These are phyloP conservation scores for Drosophila lacteicornis DNA, from an alignment of 1,140 invertebrate species.

Conservation along the genomic window DNA sequence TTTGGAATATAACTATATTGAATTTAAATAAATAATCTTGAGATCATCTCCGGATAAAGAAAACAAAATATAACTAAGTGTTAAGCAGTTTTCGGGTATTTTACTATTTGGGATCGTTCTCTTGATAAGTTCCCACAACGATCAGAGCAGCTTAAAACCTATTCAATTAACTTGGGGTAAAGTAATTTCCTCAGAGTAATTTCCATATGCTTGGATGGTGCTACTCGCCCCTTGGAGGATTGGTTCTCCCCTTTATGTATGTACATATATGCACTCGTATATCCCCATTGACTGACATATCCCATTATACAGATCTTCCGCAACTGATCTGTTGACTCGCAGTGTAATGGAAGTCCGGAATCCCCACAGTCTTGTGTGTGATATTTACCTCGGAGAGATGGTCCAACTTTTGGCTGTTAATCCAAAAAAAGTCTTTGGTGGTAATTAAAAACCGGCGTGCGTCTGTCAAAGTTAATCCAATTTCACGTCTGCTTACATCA, in stretches of 20 bases:
- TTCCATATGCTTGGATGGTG: not conserved
- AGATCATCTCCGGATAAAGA: not conserved
- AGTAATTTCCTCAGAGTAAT: slow-evolving; percentile 5
- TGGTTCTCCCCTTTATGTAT: slow-evolving; percentile 2
- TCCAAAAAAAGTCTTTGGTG: slow-evolving; percentile 59
- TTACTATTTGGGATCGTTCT: not conserved
- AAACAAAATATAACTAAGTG: not conserved
- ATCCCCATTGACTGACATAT: slow-evolving; percentile 39
- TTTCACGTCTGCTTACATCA: slow-evolving; percentile 70
- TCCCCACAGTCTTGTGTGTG: not conserved
- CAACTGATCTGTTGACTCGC: slow-evolving; percentile 31
- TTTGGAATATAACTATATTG: too few relatives aligned
- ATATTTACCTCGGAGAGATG: slow-evolving; percentile 47
- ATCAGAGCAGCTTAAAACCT: not conserved
- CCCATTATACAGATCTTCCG: slow-evolving; percentile 45
- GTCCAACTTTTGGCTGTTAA: slow-evolving; percentile 55
- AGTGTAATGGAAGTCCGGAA: slow-evolving; percentile 31
- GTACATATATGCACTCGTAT: not conserved
- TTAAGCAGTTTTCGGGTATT: not conserved
- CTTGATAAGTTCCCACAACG: not conserved
- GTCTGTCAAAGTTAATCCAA: slow-evolving; percentile 78
- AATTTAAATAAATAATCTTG: too few relatives aligned
- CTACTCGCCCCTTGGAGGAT: not conserved
- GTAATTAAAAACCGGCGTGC: slow-evolving; percentile 78
- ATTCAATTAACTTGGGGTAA: not conserved